Percentiles rank a stretch among this genome's conserved stretches.
phyloP scores from a whole-genome alignment of 2,113 vertebrate species.

The Burhinus bistriatus region DNA sequence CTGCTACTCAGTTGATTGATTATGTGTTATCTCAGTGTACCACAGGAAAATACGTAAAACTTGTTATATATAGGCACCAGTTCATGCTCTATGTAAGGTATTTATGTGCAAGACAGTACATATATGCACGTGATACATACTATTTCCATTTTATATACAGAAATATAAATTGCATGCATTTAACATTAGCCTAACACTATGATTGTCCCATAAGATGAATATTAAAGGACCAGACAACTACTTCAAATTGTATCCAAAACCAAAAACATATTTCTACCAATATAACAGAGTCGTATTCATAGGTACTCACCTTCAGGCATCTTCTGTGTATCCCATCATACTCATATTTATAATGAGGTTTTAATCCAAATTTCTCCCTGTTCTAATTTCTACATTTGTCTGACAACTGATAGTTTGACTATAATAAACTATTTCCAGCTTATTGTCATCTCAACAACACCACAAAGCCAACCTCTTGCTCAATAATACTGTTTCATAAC shows the following conservation, averaged over 20 bases:
- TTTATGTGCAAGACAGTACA: not conserved
- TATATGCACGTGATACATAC: not conserved
- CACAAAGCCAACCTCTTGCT: constrained; percentile 1
- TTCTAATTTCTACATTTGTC: not conserved
- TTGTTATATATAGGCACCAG: not conserved
- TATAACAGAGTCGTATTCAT: not conserved
- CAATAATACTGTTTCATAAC: not conserved
- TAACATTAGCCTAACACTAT: not conserved
- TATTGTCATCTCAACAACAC: not conserved
- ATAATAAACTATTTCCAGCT: not conserved
- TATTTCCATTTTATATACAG: not conserved
- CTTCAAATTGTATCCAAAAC: not conserved
- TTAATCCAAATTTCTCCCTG: not conserved
- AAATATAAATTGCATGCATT: not conserved
- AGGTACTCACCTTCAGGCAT: not conserved
- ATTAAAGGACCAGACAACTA: not conserved
- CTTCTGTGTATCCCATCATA: not conserved
- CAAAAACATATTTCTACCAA: not conserved
- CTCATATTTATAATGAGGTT: not conserved
- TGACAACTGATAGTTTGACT: not conserved
- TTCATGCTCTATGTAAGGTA: not conserved
- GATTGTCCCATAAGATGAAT: not conserved
- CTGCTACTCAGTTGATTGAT: not conserved
- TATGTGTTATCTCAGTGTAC: not conserved
- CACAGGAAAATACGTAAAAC: not conserved